Conservation (phyloP, 1,140 invertebrate genomes). For the Magallana ariakensis region DNA sequence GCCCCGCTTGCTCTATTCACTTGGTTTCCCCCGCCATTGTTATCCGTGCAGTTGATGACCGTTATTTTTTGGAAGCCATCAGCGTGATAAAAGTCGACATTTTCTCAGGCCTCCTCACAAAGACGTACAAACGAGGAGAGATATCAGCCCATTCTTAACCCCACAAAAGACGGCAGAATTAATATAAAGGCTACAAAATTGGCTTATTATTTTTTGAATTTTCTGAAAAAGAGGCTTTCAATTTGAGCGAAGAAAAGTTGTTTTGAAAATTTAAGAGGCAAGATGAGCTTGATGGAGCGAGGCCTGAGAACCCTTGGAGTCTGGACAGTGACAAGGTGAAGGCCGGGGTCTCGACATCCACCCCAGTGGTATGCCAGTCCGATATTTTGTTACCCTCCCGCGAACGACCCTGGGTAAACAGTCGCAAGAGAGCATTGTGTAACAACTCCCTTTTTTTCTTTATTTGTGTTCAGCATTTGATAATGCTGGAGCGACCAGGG, state of each 20-base stretch:
- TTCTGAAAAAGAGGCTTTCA: conserved; percentile 10
- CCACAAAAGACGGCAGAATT: conserved; percentile 30
- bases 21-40: conserved; percentile 41
- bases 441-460: conserved; percentile 7
- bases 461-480: background rate
- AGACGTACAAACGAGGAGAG: conserved; percentile 38
- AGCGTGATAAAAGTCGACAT: conserved; percentile 45
- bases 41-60: conserved; percentile 48
- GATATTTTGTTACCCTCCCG: conserved; percentile 14
- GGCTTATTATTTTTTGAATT: conserved; percentile 16
- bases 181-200: conserved; percentile 35
- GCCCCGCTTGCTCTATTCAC: conserved; percentile 14
- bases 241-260: conserved; percentile 2
- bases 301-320: conserved; percentile 33
- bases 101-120: conserved; percentile 48
- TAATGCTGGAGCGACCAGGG: background rate
- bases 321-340: conserved; percentile 25
- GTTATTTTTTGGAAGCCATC: conserved; percentile 31
- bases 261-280: conserved; percentile 25
- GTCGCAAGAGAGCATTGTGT: conserved; percentile 11
- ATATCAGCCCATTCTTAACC: conserved; percentile 9
- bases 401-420: background rate
- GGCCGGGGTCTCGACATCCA: background rate
- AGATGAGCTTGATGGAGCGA: conserved; percentile 22
- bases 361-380: background rate